Conservation (phyloP, 2,797 vertebrate genomes). For the Eidolon dupreanum region DNA sequence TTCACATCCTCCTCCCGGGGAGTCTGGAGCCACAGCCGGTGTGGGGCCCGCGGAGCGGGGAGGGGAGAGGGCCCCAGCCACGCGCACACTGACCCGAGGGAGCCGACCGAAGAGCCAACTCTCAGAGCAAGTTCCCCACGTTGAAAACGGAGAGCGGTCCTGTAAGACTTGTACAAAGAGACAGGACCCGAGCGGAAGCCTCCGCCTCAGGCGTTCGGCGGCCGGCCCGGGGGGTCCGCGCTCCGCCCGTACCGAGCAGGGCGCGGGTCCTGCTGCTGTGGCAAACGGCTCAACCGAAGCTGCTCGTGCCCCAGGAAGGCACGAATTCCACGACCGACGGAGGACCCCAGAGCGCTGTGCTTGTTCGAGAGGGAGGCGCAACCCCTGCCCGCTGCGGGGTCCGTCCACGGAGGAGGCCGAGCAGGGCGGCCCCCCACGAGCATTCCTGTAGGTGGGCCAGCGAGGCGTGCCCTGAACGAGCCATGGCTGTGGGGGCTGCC, state of each 20-base stretch:
- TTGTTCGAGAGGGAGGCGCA: not conserved
- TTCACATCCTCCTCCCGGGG: not conserved
- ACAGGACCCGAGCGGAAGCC: fast-evolving
- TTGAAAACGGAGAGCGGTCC: not conserved
- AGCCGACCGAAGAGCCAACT: not conserved
- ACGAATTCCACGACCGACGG: fast-evolving
- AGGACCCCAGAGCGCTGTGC: no score
- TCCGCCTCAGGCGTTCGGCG: no score
- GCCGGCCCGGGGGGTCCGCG: no score
- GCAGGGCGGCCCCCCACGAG: not conserved
- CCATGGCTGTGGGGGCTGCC: fast-evolving
- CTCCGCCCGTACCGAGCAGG: no score
- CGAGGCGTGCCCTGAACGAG: fast-evolving
- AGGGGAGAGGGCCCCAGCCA: not conserved
- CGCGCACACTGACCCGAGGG: fast-evolving
- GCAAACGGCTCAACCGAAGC: fast-evolving
- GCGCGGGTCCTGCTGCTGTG: no score
- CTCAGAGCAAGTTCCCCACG: not conserved
- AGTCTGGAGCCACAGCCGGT: not conserved
- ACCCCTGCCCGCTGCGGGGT: not conserved
- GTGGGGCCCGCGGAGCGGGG: no score
- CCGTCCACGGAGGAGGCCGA: not conserved
- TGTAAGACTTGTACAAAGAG: not conserved
- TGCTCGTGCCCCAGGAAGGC: fast-evolving
- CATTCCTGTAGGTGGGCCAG: not conserved